These are phyloP conservation scores for Forbesichthys agassizii DNA, from an alignment of 2,113 vertebrate genomes.

Conservation along the genomic window DNA sequence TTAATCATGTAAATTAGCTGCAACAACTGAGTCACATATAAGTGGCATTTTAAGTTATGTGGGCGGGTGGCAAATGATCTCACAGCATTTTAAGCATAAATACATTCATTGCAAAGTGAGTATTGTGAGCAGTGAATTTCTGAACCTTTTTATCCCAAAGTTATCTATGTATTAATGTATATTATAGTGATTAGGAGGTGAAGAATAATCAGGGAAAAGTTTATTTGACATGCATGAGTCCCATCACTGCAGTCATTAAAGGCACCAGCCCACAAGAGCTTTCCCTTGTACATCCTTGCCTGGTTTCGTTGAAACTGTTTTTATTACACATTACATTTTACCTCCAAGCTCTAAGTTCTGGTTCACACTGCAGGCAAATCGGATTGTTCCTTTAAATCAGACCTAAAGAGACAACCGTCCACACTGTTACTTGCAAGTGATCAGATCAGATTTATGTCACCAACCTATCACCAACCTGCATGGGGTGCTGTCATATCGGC, in stretches of 20 bases:
- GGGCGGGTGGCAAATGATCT: not conserved
- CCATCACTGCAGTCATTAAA: conserved; percentile 36
- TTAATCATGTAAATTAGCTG: conserved; percentile 12
- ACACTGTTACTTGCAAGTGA: too few relatives aligned
- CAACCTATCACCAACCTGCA: too few relatives aligned
- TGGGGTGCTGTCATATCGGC: too few relatives aligned
- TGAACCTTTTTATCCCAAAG: not conserved
- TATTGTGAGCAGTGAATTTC: not conserved
- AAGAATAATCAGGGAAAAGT: too few relatives aligned
- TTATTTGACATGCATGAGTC: not conserved
- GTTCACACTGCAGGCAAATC: too few relatives aligned
- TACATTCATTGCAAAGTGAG: not conserved
- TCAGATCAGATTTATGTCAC: too few relatives aligned
- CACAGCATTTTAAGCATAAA: conserved; percentile 7
- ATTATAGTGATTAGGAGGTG: too few relatives aligned
- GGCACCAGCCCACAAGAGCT: conserved; percentile 52
- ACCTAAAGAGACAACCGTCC: too few relatives aligned
- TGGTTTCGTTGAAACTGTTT: conserved; percentile 18
- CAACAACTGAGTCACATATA: conserved; percentile 14
- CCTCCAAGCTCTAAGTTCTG: conserved; percentile 1
- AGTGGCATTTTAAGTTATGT: conserved; percentile 12
- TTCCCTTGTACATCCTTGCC: conserved; percentile 43
- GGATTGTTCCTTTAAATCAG: too few relatives aligned
- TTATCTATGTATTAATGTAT: not conserved
- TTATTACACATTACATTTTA: conserved; percentile 61